Evolutionary conservation across 2,113 vertebrate species (phyloP).

Genomic region (Pelmatolapia mariae): DNA sequence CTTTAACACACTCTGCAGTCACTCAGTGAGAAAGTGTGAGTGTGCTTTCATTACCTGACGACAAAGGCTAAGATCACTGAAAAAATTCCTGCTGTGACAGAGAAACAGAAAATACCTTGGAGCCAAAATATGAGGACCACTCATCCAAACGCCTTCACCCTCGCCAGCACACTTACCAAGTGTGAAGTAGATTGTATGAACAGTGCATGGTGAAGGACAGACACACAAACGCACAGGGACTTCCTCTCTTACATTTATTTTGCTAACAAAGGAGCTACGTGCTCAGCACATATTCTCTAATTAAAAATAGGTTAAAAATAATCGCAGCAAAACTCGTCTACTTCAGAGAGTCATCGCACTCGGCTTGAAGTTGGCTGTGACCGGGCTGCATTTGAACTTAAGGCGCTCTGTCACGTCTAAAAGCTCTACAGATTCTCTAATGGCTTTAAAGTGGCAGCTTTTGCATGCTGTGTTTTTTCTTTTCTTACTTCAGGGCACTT

Average conservation of each 20-base stretch:
- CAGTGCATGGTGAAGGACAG: not conserved
- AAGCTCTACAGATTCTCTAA: not conserved
- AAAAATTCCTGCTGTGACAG: not conserved
- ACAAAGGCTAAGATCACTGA: not conserved
- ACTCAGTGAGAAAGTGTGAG: not conserved
- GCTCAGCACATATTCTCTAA: not conserved
- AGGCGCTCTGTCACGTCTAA: not conserved
- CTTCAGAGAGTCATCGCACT: not conserved
- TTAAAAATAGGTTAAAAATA: not conserved
- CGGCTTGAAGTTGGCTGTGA: not conserved
- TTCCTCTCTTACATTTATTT: not conserved
- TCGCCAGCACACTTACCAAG: not conserved
- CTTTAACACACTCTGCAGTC: not conserved
- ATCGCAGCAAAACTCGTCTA: not conserved
- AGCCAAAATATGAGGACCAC: not conserved
- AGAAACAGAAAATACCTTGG: not conserved
- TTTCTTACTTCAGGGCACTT: not conserved
- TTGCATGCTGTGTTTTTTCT: not conserved
- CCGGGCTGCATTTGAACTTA: conserved; percentile 1
- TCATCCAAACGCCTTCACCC: not conserved
- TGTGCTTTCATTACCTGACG: not conserved
- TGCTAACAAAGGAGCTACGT: not conserved
- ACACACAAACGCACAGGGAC: not conserved
- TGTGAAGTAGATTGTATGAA: not conserved
- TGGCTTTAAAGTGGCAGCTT: not conserved